phyloP scores from a whole-genome alignment of 2,797 vertebrate genomes.

The Platyrinchus mystaceus region DNA sequence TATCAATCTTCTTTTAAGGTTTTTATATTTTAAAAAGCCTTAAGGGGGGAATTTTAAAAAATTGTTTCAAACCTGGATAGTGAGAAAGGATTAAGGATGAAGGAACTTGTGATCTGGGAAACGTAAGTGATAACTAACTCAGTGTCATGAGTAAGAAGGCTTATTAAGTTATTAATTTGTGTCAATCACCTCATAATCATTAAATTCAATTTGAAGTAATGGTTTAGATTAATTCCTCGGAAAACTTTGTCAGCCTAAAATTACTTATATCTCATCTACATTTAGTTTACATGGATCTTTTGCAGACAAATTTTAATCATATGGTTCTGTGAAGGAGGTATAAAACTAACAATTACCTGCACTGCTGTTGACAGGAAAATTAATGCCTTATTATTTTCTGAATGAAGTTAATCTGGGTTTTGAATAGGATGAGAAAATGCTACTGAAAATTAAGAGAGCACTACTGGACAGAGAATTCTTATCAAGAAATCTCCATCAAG shows the following conservation, averaged over 20 bases:
- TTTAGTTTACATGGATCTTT: not conserved
- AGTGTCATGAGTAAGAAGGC: not conserved
- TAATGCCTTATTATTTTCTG: not conserved
- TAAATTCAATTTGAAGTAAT: not conserved
- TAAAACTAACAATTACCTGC: conserved; percentile 33
- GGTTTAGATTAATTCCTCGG: not conserved
- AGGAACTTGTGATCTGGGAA: not conserved
- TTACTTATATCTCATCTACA: not conserved
- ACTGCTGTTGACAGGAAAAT: conserved; percentile 23
- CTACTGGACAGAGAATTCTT: not conserved
- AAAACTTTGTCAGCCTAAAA: not conserved
- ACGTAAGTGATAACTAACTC: not conserved
- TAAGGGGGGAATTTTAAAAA: not conserved
- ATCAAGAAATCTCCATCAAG: not conserved
- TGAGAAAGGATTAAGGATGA: not conserved
- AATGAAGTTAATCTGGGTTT: not conserved
- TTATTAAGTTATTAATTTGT: not conserved
- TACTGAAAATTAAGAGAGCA: not conserved
- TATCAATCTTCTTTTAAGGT: not conserved
- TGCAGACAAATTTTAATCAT: conserved; percentile 27
- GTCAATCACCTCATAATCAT: not conserved
- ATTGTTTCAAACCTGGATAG: not conserved
- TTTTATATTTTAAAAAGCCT: not conserved
- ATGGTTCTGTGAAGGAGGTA: not conserved
- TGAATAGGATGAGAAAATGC: not conserved